These are phyloP conservation scores for Formica exsecta DNA, from an alignment of 1,140 invertebrate species.

Conservation along the genomic window DNA sequence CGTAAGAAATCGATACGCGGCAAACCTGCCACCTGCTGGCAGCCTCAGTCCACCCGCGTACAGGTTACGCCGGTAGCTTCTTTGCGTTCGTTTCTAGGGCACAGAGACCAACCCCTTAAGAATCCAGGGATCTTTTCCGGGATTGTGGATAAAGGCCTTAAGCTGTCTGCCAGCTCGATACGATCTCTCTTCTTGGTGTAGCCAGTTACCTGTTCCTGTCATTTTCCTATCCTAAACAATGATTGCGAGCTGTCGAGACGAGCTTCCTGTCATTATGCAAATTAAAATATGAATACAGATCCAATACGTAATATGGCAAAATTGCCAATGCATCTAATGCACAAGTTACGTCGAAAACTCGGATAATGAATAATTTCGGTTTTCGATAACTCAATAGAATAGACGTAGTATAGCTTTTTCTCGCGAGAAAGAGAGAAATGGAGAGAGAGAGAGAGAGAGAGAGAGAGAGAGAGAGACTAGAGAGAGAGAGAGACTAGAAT, in stretches of 20 bases:
- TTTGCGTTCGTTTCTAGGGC: slow-evolving; percentile 54
- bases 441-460: too few species aligned
- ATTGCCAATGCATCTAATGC: background rate
- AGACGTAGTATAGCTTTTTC: too few species aligned
- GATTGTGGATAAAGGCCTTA: slow-evolving; percentile 22
- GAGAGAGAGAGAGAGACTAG: too few species aligned
- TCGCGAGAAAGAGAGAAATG: too few species aligned
- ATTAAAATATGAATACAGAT: slow-evolving; percentile 4
- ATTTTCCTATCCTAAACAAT: slow-evolving; percentile 36
- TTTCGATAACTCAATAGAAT: background rate
- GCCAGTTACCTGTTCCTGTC: background rate
- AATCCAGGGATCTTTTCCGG: slow-evolving; percentile 22
- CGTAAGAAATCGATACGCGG: slow-evolving; percentile 84
- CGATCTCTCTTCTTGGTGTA: background rate
- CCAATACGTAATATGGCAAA: background rate
- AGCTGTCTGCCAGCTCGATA: slow-evolving; percentile 11
- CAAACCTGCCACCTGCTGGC: slow-evolving; percentile 84
- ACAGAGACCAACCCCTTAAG: slow-evolving; percentile 29
- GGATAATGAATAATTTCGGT: slow-evolving; percentile 9
- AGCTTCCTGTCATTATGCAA: slow-evolving; percentile 14
- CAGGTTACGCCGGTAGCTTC: slow-evolving; percentile 55
- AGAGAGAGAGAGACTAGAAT: too few species aligned
- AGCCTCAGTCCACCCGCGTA: slow-evolving; percentile 78
- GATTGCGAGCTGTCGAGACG: background rate
- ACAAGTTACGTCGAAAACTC: background rate